Percentiles rank a stretch among this genome's conserved stretches.
Conservation (phyloP, 53 echinoderm and acorn worm genomes). For the Paelopatides confundens region DNA sequence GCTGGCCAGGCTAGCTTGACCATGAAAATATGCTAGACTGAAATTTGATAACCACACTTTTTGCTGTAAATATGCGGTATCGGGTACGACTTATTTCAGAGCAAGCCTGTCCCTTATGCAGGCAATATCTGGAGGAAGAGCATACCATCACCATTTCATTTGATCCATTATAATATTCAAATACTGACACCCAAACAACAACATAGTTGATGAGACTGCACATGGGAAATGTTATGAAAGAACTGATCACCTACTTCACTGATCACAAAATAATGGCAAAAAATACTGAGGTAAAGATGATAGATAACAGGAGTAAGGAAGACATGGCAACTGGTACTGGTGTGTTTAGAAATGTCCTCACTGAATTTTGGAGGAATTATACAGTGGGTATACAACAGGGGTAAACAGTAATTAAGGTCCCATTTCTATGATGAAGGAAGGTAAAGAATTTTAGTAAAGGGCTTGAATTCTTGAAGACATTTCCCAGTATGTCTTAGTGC, state of each 20-base stretch:
- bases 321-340: constrained; percentile 7
- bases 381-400: neutral
- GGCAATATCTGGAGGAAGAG: no score
- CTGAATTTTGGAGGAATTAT: constrained; percentile 28
- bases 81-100: no score
- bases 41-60: no score
- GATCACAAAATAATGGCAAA: neutral
- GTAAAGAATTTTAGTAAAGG: constrained; percentile 27
- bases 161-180: no score
- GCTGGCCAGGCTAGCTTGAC: no score
- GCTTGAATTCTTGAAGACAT: neutral
- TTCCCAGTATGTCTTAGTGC: no score
- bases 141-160: no score
- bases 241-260: neutral
- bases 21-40: no score
- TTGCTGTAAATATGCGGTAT: no score
- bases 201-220: neutral
- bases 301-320: neutral
- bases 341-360: neutral
- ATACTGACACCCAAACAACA: neutral
- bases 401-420: neutral
- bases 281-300: neutral
- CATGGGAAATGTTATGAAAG: neutral
- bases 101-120: no score
- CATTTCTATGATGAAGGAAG: neutral